Base-by-base conservation (phyloP, 2,888 invertebrate genomes). In the Coleophora flavipennella region DNA sequence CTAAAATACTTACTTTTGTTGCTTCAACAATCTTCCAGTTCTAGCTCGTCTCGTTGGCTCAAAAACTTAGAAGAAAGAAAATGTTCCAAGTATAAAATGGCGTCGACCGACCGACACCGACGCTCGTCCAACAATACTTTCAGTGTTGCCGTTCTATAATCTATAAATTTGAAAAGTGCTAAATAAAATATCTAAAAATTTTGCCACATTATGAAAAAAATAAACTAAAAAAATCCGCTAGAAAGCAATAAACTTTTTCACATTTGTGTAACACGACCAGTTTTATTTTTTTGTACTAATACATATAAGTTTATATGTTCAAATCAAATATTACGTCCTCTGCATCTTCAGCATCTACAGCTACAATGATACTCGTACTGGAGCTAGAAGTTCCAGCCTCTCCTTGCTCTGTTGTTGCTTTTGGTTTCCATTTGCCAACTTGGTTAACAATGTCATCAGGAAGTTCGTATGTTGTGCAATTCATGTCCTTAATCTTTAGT, bases 321-420 rank as follows among this genome's bases (percentile, higher is more conserved):
- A 8, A 29, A 29, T 35, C 35, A 35, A 35, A 35, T 35, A 35
- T 35, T 35, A 25, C 35, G 35, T 36, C 28, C 13, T 36, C 35
- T 13, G 35, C 28, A 27, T 36, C 35, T 36, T 36, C 35, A 36
- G 34, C 35, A 13, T 36, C 35, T 36, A 3, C 35, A 36, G 28
- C 35, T 36, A 28, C 28, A 27, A 36, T 36, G 35, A 14, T 20
- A 35, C 35, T 35, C 35, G 35, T 27, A 36, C 27, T 36, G 35
- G 35, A 36, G 35, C 28, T 36, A 36, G 28, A 36, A 36, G 35
- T 36, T 26, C 28, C 35, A 36, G 35, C 35, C 35, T 29, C 35
- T 36, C 28, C 35, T 26, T 36, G 35, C 28, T 29, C 29, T 36
- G 11, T n/a, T n/a, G n/a, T 36, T 34, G 25, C 34, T 36, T 36